phyloP scores from a whole-genome alignment of 2,888 invertebrate genomes.

The Caenorhabditis drosophilae region DNA sequence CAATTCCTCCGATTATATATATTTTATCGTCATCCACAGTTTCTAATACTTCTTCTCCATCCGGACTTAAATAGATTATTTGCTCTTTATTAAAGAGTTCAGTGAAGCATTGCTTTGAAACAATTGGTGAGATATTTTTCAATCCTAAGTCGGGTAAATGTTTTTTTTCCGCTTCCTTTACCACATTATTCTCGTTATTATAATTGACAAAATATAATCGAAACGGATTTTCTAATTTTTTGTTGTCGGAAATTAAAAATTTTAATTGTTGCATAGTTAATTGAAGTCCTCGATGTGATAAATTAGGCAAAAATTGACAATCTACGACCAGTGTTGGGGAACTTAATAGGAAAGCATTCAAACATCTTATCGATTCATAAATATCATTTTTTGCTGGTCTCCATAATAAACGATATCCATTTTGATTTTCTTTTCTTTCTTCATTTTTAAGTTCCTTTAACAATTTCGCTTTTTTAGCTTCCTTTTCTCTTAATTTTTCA shows the following conservation, averaged over 20 bases:
- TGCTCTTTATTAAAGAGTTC: constrained; percentile 6
- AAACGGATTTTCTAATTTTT: constrained; percentile 48
- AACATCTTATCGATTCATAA: background rate
- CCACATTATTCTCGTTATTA: constrained; percentile 12
- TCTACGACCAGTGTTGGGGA: constrained; percentile 58
- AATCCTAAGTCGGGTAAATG: constrained; percentile 5
- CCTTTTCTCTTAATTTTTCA: constrained; percentile 17
- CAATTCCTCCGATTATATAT: constrained; percentile 66
- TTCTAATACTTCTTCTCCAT: constrained; percentile 56
- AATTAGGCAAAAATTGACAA: constrained; percentile 58
- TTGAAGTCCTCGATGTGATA: constrained; percentile 53
- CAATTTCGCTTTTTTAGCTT: background rate
- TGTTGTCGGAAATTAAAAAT: constrained; percentile 50
- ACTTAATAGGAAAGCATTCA: constrained; percentile 22
- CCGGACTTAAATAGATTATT: constrained; percentile 60
- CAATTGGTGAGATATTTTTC: constrained; percentile 6
- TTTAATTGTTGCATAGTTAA: constrained; percentile 60
- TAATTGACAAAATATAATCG: constrained; percentile 59
- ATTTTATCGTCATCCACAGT: constrained; percentile 42
- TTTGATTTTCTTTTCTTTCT: background rate
- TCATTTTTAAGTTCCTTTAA: background rate
- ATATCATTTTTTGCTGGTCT: background rate
- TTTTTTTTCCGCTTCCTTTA: constrained; percentile 7
- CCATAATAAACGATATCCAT: background rate
- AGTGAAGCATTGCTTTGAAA: background rate